Percentiles rank a stretch among this genome's conserved stretches.
Conservation (phyloP, 2,113 vertebrate genomes). For the Cavia porcellus region DNA sequence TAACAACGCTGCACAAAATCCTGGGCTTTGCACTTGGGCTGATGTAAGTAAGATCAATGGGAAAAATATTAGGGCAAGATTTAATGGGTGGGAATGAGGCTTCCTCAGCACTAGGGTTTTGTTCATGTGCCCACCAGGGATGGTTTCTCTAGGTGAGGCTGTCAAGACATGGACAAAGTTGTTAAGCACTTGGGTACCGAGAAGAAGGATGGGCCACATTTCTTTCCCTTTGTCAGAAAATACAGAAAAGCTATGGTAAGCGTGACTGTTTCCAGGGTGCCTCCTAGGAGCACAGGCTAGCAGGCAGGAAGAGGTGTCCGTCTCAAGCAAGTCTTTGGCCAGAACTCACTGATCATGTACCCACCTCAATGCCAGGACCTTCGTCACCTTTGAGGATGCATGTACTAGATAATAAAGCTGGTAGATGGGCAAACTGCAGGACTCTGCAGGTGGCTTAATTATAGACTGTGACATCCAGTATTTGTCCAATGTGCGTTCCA, state of each 20-base stretch:
- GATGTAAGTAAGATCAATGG: conserved; percentile 79
- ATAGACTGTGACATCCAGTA: neutral
- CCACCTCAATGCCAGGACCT: neutral
- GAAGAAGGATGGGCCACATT: no score
- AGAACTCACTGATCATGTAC: neutral
- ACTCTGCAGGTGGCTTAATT: neutral
- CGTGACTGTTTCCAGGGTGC: neutral
- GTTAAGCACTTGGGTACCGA: neutral
- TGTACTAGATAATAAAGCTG: neutral
- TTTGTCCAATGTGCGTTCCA: neutral
- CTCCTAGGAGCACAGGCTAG: neutral
- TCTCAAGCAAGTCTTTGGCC: neutral
- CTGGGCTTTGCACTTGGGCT: conserved; percentile 83
- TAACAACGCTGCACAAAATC: conserved; percentile 73
- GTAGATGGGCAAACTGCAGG: neutral
- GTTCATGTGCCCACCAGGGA: neutral
- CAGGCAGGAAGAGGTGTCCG: neutral
- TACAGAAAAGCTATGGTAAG: neutral
- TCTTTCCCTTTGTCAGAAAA: neutral
- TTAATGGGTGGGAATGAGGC: conserved; percentile 74
- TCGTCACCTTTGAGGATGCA: no score
- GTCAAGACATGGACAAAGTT: neutral
- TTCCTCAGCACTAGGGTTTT: neutral
- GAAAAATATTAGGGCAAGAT: conserved; percentile 75
- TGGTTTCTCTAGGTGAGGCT: neutral